Percentiles rank a stretch among this genome's conserved stretches.
These are phyloP conservation scores for Rhombomys opimus DNA, from an alignment of 2,113 vertebrate genomes.

Conservation along the genomic window DNA sequence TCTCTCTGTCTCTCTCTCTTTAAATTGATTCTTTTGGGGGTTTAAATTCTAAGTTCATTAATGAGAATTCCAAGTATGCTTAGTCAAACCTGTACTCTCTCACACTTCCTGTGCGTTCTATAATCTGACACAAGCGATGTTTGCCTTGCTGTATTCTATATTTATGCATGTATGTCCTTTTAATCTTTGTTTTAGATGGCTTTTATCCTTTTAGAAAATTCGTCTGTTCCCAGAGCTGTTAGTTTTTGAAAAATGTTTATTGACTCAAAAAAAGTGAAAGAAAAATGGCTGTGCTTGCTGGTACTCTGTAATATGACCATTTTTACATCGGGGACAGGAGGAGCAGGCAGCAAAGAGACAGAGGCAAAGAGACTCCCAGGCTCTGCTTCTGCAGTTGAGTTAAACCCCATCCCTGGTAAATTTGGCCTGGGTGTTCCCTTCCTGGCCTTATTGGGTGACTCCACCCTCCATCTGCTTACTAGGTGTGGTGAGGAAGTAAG, in stretches of 20 bases:
- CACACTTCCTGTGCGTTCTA: neutral
- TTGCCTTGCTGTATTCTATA: neutral
- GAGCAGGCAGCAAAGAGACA: neutral
- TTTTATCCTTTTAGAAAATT: slow-evolving; percentile 42
- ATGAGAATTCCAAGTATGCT: neutral
- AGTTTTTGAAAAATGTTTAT: neutral
- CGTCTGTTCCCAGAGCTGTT: neutral
- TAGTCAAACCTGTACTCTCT: neutral
- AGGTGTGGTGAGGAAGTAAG: neutral
- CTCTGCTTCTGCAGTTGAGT: neutral
- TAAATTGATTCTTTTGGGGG: neutral
- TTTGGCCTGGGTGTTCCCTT: neutral
- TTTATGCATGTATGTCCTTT: neutral
- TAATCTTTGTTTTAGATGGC: neutral
- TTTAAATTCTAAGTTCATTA: neutral
- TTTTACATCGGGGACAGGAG: neutral
- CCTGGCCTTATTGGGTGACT: too few relatives aligned
- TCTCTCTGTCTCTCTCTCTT: slow-evolving; percentile 38
- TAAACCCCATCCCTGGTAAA: neutral
- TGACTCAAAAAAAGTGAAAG: neutral
- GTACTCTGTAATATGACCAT: neutral
- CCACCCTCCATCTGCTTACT: too few relatives aligned
- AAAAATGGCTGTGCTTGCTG: neutral
- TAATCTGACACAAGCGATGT: neutral
- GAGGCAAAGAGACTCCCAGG: rapidly evolving